phyloP scores from a whole-genome alignment of 1,140 invertebrate genomes.

The Caenorhabditis remanei region DNA sequence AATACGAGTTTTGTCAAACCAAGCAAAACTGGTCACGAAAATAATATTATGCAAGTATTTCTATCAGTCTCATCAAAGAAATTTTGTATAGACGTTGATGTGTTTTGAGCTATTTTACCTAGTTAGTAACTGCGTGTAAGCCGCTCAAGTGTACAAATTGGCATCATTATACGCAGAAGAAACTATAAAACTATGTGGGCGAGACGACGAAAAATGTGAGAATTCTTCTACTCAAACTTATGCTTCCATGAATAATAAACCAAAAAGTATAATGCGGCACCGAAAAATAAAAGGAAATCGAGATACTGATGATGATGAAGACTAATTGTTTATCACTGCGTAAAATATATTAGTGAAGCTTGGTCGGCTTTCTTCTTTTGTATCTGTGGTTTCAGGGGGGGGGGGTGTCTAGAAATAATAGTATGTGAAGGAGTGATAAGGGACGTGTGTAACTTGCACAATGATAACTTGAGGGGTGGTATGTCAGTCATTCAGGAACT shows the following conservation, averaged over 20 bases:
- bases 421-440: too few species aligned
- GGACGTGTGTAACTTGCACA: too few species aligned
- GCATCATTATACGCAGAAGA: neutral
- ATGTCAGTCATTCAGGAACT: neutral
- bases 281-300: neutral
- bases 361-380: neutral
- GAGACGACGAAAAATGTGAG: neutral
- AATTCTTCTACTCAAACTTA: neutral
- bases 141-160: conserved; percentile 11
- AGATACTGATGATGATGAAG: neutral
- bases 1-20: neutral
- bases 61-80: neutral
- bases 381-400: too few species aligned
- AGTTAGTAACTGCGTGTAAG: neutral
- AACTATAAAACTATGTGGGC: conserved; percentile 1
- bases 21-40: neutral
- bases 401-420: too few species aligned
- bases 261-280: neutral
- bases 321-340: conserved; percentile 9
- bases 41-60: neutral
- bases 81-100: too few species aligned
- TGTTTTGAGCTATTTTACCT: too few species aligned
- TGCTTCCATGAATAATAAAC: conserved; percentile 17
- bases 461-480: neutral
- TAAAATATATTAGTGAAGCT: neutral